These are phyloP conservation scores for Chrysomela aeneicollis DNA, from an alignment of 2,888 invertebrate species.

Conservation along the genomic window DNA sequence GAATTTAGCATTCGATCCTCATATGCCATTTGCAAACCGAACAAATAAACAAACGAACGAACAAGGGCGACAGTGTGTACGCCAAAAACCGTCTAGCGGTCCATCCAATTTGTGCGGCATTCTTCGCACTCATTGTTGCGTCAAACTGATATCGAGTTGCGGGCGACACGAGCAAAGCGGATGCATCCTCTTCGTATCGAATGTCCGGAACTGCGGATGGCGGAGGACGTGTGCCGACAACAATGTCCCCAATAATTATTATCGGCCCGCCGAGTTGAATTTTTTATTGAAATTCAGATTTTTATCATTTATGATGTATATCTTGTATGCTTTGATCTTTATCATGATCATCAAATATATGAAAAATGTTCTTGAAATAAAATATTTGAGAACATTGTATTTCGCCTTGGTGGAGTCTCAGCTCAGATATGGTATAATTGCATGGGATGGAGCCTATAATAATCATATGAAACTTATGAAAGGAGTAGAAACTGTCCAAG, in stretches of 20 bases:
- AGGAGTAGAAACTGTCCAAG: no score
- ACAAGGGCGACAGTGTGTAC: neutral
- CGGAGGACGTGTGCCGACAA: neutral
- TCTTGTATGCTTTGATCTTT: no score
- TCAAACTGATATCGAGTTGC: constrained; percentile 36
- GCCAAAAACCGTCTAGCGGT: neutral
- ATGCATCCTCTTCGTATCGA: constrained; percentile 28
- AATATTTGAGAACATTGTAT: no score
- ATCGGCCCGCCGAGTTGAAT: constrained; percentile 13
- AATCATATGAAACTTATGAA: no score
- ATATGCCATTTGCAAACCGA: neutral
- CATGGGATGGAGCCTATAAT: no score
- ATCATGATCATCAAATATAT: no score
- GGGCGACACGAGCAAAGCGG: constrained; percentile 26
- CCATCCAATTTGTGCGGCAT: constrained; percentile 33
- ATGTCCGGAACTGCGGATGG: constrained; percentile 28
- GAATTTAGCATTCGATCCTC: neutral
- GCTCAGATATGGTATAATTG: no score
- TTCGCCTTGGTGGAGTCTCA: no score
- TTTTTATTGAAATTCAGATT: no score
- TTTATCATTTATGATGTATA: no score
- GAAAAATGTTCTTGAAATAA: no score
- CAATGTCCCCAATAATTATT: constrained; percentile 15
- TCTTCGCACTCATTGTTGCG: constrained; percentile 36
- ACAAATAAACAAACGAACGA: neutral